phyloP scores from a whole-genome alignment of 2,113 vertebrate species.

The Psittacula cyanocephala region DNA sequence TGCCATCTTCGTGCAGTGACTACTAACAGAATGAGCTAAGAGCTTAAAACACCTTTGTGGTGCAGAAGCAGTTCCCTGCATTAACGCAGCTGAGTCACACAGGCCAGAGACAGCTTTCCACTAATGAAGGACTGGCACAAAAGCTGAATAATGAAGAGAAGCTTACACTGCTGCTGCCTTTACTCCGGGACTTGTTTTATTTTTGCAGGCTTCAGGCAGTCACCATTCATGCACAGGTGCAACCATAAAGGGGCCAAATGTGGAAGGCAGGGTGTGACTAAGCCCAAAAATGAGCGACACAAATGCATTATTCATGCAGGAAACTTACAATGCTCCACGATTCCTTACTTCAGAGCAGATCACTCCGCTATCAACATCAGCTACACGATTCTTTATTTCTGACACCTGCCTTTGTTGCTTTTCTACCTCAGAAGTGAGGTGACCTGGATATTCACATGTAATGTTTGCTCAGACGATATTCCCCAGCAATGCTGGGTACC shows the following conservation, averaged over 20 bases:
- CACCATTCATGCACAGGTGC: constrained; percentile 60
- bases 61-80: neutral
- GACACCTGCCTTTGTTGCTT: constrained; percentile 50
- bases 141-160: constrained; percentile 41
- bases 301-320: constrained; percentile 57
- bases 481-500: neutral
- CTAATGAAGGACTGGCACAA: neutral
- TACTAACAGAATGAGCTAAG: fast-evolving
- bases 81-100: neutral
- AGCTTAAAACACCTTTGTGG: neutral
- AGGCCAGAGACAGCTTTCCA: neutral
- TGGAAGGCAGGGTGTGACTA: constrained; percentile 63
- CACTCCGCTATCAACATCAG: neutral
- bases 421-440: neutral
- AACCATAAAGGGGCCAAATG: constrained; percentile 55
- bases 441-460: neutral
- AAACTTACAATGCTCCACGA: neutral
- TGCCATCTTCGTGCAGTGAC: neutral
- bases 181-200: neutral
- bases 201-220: constrained; percentile 21
- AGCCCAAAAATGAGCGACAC: constrained; percentile 51
- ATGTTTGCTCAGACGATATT: neutral
- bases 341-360: constrained; percentile 40
- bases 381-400: constrained; percentile 20
- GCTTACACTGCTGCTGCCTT: neutral